Evolutionary conservation across 2,888 invertebrate species (phyloP), one percentile per base, ranked within the genome.

Genomic region (Brachyptera putata): DNA sequence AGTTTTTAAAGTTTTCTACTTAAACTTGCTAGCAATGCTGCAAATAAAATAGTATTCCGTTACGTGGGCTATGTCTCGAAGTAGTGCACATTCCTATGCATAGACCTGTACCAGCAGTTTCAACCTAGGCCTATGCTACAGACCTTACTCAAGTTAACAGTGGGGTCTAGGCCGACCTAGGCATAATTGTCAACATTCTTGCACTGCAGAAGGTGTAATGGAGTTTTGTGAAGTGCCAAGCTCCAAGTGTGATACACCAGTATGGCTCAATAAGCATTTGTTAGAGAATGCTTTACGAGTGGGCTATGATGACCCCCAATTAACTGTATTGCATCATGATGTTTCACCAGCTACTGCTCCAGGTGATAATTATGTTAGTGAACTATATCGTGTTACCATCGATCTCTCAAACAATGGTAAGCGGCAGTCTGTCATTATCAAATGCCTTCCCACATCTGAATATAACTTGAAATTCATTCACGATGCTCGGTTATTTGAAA

Each of bases 331-430:
- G n/a, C 39, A 55, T 24, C 18, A 25, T 34, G 43, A 55, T 11
- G 34, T 60, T n/a, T 26, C 55, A 13, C 49, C 60, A n/a, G 60
- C 56, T 14, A 39, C 49, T 5, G 16, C 55, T 11, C 60, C 60
- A 14, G 60, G 60, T 1, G 55, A 60, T 55, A 60, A 60, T 24
- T 60, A 55, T 34, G 55, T 60, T 14, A 60, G 60, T 22, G 60
- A 60, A 14, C 53, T 60, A 14, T 60, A 55, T 21, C 55, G 60
- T 14, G 21, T 60, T 9, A 14, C 46, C 21, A 46, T 39, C 9
- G 55, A 43, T 11, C n/a, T 53, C 3, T 3, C 22, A 13, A 26
- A 26, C 36, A 56, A 60, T 34, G 60, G 53, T 18, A 25, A 7
- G 14, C 39, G 26, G 21, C 39, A 26, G n/a, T 55, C 41, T 3